phyloP scores from a whole-genome alignment of 2,113 vertebrate species.

The Pelusios castaneus region DNA sequence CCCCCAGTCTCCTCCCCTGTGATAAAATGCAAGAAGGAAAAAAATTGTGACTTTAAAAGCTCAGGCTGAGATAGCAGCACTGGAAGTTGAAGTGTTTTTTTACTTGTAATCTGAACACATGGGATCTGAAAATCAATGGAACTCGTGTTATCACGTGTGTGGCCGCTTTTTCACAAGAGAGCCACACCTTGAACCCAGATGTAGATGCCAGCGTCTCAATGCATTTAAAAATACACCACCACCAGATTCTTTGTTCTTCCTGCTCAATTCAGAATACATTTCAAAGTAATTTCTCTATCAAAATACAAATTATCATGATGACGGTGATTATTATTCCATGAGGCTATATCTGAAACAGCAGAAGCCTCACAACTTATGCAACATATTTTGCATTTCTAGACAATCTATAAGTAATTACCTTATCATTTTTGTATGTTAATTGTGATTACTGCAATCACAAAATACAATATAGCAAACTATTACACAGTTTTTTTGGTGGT shows the following conservation, averaged over 20 bases:
- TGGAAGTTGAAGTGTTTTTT: background rate
- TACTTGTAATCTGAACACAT: background rate
- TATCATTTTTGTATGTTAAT: background rate
- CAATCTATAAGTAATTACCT: background rate
- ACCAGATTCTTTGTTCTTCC: background rate
- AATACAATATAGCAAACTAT: background rate
- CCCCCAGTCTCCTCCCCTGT: background rate
- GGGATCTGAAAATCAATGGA: background rate
- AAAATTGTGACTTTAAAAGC: background rate
- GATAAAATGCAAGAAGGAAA: background rate
- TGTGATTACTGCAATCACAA: background rate
- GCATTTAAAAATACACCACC: background rate
- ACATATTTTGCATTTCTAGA: accelerated
- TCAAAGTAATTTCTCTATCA: background rate
- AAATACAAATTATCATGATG: background rate
- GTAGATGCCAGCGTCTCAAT: background rate
- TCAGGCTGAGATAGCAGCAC: background rate
- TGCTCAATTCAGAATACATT: background rate
- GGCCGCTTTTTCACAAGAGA: background rate
- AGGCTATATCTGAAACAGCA: background rate
- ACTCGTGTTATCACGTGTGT: background rate
- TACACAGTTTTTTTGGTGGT: background rate
- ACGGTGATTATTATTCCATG: background rate
- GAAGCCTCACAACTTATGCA: background rate
- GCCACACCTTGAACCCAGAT: background rate